Percentiles rank a stretch among this genome's conserved stretches.
Conservation (phyloP, 1,140 invertebrate genomes). For the Drosophila punjabiensis region DNA sequence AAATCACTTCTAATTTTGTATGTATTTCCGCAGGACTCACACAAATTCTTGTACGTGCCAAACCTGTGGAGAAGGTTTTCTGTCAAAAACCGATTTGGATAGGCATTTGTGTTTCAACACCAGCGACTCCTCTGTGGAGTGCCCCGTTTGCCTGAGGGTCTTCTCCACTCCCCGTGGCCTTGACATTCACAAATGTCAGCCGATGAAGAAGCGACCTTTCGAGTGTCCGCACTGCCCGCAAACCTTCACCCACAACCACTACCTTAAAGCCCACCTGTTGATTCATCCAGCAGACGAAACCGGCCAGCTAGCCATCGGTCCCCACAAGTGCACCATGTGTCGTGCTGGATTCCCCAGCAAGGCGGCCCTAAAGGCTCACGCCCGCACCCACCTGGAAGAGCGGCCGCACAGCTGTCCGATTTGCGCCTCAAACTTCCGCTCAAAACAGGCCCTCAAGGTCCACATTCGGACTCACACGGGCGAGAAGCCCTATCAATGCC, state of each 20-base stretch:
- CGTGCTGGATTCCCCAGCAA: conserved; percentile 12
- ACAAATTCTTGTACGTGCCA: conserved; percentile 13
- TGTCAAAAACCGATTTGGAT: conserved; percentile 25
- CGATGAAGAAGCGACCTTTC: conserved; percentile 5
- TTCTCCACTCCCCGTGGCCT: conserved; percentile 11
- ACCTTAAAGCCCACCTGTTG: conserved; percentile 25
- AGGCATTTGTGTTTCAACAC: conserved; percentile 4
- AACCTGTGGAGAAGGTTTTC: conserved; percentile 15
- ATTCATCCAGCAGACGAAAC: conserved; percentile 12
- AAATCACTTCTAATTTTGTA: too few species aligned
- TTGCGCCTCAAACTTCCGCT: conserved; percentile 23
- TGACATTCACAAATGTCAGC: conserved; percentile 20
- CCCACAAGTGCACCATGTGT: conserved; percentile 19
- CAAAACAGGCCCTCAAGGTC: conserved; percentile 4
- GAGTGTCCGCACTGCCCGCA: conserved; percentile 26
- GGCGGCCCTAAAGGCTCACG: conserved; percentile 12
- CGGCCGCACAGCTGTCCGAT: conserved; percentile 16
- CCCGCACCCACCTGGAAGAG: conserved; percentile 3
- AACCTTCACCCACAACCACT: conserved; percentile 1
- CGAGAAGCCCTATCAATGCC: conserved; percentile 39
- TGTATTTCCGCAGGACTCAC: conserved; percentile 1
- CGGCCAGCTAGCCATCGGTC: conserved; percentile 1
- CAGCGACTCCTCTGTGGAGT: conserved; percentile 15
- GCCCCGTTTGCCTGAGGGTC: conserved; percentile 19
- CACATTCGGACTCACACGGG: conserved; percentile 30